phyloP scores from a whole-genome alignment of 2,888 invertebrate genomes.

The Toxonevra muliebris region DNA sequence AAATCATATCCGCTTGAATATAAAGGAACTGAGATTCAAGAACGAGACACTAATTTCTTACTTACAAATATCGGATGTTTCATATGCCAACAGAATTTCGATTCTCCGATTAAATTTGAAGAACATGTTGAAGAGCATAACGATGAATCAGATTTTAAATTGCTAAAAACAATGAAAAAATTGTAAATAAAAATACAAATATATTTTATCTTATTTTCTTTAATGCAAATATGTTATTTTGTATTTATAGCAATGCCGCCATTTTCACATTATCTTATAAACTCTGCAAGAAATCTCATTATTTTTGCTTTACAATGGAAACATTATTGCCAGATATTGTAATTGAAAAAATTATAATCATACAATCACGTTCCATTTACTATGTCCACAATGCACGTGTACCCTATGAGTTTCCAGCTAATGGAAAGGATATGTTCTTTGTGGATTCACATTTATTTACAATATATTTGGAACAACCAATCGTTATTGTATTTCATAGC shows the following conservation, averaged over 20 bases:
- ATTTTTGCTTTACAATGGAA: slow-evolving; percentile 56
- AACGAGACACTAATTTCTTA: slow-evolving; percentile 40
- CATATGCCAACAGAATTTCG: slow-evolving; percentile 57
- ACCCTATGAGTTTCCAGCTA: slow-evolving; percentile 45
- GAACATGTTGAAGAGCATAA: slow-evolving; percentile 57
- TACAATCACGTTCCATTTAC: slow-evolving; percentile 54
- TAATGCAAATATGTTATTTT: background rate
- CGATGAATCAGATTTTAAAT: slow-evolving; percentile 57
- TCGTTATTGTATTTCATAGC: slow-evolving; percentile 52
- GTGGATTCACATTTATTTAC: slow-evolving; percentile 59
- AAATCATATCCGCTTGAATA: slow-evolving; percentile 45
- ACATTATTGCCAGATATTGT: slow-evolving; percentile 45
- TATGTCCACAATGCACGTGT: slow-evolving; percentile 52
- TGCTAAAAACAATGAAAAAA: slow-evolving; percentile 45
- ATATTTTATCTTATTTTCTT: background rate
- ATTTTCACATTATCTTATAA: slow-evolving; percentile 52
- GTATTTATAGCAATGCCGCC: slow-evolving; percentile 43
- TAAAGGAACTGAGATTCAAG: slow-evolving; percentile 45
- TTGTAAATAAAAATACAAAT: slow-evolving; percentile 42
- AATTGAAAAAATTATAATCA: slow-evolving; percentile 58
- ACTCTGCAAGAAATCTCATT: slow-evolving; percentile 56
- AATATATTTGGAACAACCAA: slow-evolving; percentile 54
- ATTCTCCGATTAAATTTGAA: slow-evolving; percentile 49
- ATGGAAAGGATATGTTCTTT: slow-evolving; percentile 48
- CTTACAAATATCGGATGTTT: slow-evolving; percentile 54